These are phyloP conservation scores for Hystrix cristata DNA, from an alignment of 2,113 vertebrate species.

Conservation along the genomic window DNA sequence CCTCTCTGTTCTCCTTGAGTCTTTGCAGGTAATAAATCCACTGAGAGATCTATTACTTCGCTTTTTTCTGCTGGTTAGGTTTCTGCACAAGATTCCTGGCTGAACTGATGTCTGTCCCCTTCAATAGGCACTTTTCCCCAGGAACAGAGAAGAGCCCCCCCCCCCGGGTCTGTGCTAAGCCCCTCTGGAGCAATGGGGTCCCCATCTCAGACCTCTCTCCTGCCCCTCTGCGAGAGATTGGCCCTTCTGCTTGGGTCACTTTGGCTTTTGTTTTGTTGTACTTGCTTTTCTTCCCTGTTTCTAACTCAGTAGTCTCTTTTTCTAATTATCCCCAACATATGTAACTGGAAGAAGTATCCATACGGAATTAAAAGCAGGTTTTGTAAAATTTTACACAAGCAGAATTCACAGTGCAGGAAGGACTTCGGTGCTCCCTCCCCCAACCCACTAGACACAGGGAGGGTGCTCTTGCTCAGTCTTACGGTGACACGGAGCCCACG, in stretches of 20 bases:
- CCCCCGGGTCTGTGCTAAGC: accelerated
- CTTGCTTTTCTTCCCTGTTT: neutral
- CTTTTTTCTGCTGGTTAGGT: neutral
- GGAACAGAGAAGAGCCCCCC: neutral
- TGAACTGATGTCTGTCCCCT: neutral
- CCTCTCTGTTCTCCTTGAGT: neutral
- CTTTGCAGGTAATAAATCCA: neutral
- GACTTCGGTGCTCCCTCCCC: neutral
- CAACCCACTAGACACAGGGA: too few relatives aligned
- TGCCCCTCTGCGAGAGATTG: neutral
- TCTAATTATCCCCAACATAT: neutral
- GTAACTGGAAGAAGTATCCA: neutral
- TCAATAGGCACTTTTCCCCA: neutral
- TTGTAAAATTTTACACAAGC: neutral
- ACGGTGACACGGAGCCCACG: accelerated
- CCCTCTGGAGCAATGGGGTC: accelerated
- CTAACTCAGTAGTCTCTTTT: neutral
- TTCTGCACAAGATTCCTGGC: neutral
- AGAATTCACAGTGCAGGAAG: neutral
- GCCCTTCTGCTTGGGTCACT: neutral
- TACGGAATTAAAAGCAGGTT: neutral
- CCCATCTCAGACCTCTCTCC: neutral
- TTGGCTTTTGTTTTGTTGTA: neutral
- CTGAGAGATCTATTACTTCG: accelerated
- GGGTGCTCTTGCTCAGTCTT: accelerated